These are phyloP conservation scores for Listrodromus nycthemerus DNA, from an alignment of 2,888 invertebrate species.

Conservation along the genomic window DNA sequence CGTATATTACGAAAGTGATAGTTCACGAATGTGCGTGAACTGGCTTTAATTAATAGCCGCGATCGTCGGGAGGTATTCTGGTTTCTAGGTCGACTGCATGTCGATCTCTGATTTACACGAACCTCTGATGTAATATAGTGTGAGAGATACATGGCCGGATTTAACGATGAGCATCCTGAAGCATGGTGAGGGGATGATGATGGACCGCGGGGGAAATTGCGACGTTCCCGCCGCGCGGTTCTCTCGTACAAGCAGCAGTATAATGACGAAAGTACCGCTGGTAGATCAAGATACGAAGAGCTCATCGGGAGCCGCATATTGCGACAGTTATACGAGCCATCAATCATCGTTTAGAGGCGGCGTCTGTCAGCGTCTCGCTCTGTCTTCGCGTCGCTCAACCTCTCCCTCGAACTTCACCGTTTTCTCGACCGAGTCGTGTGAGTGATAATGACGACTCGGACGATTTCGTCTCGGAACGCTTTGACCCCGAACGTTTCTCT, in stretches of 20 bases:
- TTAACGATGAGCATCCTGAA: conserved; percentile 25
- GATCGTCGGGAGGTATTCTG: conserved; percentile 5
- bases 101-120: conserved; percentile 21
- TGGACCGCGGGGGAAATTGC: conserved; percentile 26
- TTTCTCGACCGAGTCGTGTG: conserved; percentile 57
- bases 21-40: background rate
- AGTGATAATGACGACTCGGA: conserved; percentile 68
- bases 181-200: conserved; percentile 24
- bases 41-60: conserved; percentile 35
- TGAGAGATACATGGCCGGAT: conserved; percentile 2
- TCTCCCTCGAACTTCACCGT: background rate
- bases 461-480: conserved; percentile 55
- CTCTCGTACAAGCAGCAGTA: background rate
- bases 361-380: conserved; percentile 78
- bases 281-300: conserved; percentile 81
- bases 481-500: conserved; percentile 60
- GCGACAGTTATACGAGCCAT: conserved; percentile 82
- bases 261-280: conserved; percentile 75
- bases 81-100: conserved; percentile 40
- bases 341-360: conserved; percentile 80
- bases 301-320: conserved; percentile 80
- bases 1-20: background rate
- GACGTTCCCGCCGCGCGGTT: conserved; percentile 7
- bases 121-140: background rate
- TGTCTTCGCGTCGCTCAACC: conserved; percentile 29